Base-by-base conservation (phyloP, 2,113 vertebrate genomes). In the Sitta europaea region DNA sequence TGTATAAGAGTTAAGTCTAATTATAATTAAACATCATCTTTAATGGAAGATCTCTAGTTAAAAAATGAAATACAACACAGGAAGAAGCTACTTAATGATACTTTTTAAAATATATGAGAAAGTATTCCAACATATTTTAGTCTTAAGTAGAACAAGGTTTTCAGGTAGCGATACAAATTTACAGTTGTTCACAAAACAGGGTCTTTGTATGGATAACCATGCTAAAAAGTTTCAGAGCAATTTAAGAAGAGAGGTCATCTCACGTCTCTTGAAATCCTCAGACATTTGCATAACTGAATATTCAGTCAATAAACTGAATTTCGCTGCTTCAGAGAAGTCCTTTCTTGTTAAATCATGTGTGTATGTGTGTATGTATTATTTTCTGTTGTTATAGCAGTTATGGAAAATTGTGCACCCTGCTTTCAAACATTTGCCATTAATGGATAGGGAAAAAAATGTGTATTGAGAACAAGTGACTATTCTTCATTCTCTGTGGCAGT, bases 351-450 rank as follows among this genome's bases (percentile, higher is more conserved):
- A 70, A 87, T 8, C 4, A 21, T 38, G 2, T 45, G 12, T 35
- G 3, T 23, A 0, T 23, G 1, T 28, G 6, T 16, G 5, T 21
- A 8, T 33, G 6, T 10, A 8, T 15, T 18, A 51, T 53, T 51
- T 76, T 22, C 22, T 51, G 8, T 48, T 68, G 11, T 35, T 71
- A 13, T 12, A 54, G 50, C 12, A 45, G 16, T 66, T 80, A 43
- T 2, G 13, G 50, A 72, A 61, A 79, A 54, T 35, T 12, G 24
- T 4, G 11, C 40, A 24, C 7, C 20, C 3, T 40, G 75, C 27
- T 84, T 71, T 36, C 19, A n/a, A 28, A 84, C 13, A 4, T 77
- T 84, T 0, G 1, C 9, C 62, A 2, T 38, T 74, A 65, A 25
- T 68, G 15, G 3, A 9, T 31, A 18, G 11, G 2, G 9, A 4